Base-by-base conservation (phyloP, 2,113 vertebrate genomes). In the Xiphophorus couchianus region DNA sequence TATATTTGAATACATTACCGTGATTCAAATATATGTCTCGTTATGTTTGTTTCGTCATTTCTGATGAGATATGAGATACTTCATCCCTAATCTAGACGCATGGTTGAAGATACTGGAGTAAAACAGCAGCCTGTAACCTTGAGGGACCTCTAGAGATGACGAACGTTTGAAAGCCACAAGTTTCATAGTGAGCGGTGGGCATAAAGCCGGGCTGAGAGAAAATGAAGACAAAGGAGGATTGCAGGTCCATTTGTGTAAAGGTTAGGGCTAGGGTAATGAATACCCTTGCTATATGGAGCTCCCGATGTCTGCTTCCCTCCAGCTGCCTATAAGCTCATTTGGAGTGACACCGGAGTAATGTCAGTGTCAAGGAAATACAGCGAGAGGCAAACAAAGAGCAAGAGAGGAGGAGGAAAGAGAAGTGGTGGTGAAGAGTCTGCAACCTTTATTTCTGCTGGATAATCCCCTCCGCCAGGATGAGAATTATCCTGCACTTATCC, bases 311-410 rank as follows among this genome's bases (percentile, higher is more conserved):
- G 84, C 86, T 82, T 79, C 87, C 89, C 91, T 86, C 80, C 84
- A 93, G 89, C 92, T 93, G 92, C 90, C 92, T 90, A 92, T 93
- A 91, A 93, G 92, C 92, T 94, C 92, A 93, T 94, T 93, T 93
- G 86, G 88, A 91, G 89, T 91, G 92, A 93, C 93, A 94, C 91
- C 44, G 87, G 90, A 93, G 92, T 93, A 91, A 94, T 93, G 91
- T 93, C 90, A 85, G 89, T 87, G 88, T 87, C 89, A 91, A 89
- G 86, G 91, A 92, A 90, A 89, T 89, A 86, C 85, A 27, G 89
- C 29, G 30, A 76, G 79, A 89, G 80, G 84, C 76, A 79, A 76
- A 67, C 73, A 80, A 84, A 89, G 80, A 74, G 86, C 65, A 80
- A 72, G 37, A 44, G 65, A 42, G 35, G 19, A 31, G 3, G 25